Evolutionary conservation across 2,797 vertebrate species (phyloP).

Genomic region (Sphenodon punctatus): DNA sequence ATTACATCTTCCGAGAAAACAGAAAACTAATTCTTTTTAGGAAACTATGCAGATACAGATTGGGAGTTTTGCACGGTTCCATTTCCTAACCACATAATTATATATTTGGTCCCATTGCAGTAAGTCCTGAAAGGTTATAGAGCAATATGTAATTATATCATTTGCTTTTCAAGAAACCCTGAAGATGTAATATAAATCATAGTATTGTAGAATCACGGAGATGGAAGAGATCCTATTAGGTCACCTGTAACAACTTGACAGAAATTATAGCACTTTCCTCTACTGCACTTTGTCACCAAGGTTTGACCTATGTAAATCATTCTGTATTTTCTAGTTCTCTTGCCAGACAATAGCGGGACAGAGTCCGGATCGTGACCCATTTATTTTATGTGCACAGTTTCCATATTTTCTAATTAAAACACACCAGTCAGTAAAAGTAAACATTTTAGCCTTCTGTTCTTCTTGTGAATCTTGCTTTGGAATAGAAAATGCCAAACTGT

Average conservation of each 20-base stretch:
- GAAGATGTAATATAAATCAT: constrained; percentile 67
- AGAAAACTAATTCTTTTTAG: constrained; percentile 22
- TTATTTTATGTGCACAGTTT: background rate
- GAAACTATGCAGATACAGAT: constrained; percentile 28
- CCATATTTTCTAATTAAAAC: background rate
- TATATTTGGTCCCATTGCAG: constrained; percentile 28
- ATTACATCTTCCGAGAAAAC: constrained; percentile 59
- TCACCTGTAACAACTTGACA: constrained; percentile 44
- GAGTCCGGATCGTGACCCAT: background rate
- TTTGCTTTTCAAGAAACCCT: constrained; percentile 55
- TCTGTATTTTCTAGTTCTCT: constrained; percentile 20
- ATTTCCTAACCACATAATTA: constrained; percentile 41
- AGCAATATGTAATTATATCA: constrained; percentile 52
- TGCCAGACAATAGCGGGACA: background rate
- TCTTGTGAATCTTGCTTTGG: no score
- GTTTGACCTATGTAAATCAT: constrained; percentile 18
- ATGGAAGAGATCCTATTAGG: constrained; percentile 64
- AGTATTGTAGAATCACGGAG: constrained; percentile 63
- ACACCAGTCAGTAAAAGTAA: background rate
- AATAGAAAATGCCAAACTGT: no score
- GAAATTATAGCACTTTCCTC: constrained; percentile 43
- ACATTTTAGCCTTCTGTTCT: background rate
- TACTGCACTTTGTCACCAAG: constrained; percentile 7
- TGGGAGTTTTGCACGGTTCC: constrained; percentile 32
- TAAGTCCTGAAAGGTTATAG: constrained; percentile 32